Evolutionary conservation across 2,888 invertebrate species (phyloP).

Genomic region (Stenurella melanura): DNA sequence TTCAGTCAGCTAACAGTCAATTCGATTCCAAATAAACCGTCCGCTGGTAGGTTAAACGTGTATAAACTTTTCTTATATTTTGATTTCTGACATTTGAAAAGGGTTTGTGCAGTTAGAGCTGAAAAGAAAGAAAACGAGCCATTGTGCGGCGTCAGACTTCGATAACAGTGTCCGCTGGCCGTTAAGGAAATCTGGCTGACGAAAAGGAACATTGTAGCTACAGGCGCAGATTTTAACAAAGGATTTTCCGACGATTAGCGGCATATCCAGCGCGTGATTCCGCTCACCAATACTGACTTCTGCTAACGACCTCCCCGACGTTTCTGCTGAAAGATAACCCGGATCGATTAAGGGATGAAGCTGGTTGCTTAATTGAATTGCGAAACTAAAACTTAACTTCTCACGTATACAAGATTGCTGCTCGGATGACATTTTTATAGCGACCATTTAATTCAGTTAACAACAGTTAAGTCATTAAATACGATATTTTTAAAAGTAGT

Average conservation of each 20-base stretch:
- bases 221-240: constrained; percentile 48
- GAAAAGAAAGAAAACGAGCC: constrained; percentile 36
- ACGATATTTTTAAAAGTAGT: too few species aligned
- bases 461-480: too few species aligned
- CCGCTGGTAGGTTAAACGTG: too few species aligned
- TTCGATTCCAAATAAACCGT: too few species aligned
- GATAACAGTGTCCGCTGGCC: constrained; percentile 46
- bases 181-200: constrained; percentile 48
- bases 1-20: too few species aligned
- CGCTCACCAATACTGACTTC: constrained; percentile 33
- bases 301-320: constrained; percentile 32
- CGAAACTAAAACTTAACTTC: constrained; percentile 18
- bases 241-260: constrained; percentile 47
- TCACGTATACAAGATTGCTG: background rate
- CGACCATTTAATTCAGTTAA: too few species aligned
- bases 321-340: constrained; percentile 30
- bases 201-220: constrained; percentile 45
- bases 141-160: constrained; percentile 50
- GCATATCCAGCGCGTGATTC: constrained; percentile 33
- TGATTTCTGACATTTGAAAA: constrained; percentile 1
- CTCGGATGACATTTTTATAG: background rate
- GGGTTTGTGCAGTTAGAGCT: constrained; percentile 1
- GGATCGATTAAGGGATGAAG: constrained; percentile 30
- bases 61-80: constrained; percentile 4
- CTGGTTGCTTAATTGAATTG: constrained; percentile 32